Base-by-base conservation (phyloP, 30 jellyfish, hydroid and myxozoan genomes). In the Hydra vulgaris region DNA sequence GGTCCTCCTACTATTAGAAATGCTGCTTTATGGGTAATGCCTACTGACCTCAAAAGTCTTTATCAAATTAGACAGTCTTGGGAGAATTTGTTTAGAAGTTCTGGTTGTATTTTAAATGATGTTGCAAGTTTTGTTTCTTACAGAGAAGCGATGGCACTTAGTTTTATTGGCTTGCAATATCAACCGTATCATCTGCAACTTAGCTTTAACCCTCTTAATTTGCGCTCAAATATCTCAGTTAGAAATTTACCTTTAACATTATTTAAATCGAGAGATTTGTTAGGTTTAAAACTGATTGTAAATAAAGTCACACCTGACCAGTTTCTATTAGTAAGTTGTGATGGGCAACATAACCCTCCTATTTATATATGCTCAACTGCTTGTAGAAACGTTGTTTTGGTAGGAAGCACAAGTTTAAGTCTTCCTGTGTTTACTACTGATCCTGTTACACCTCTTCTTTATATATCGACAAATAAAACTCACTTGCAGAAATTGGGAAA, bases 381-480 rank as follows among this genome's bases (percentile, higher is more conserved):
- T 1, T 92, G 98, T 76, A 92, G 87, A 67, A 83, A 86, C 18
- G 87, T 92, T 27, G 95, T 87, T 5, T 83, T 82, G 70, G 80
- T 92, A 24, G 93, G 98, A 53, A 79, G 87, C 23, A 71, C 95
- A 17, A 85, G 85, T 0, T 73, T 92, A 19, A 79, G 76, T 5
- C 87, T 92, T 74, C 88, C 87, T 18, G 94, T 92, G 17, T 82
- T 76, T 73, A 26, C 93, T 16, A 92, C 98, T 7, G 94, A 75
- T 71, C 98, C 98, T 0, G 98, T 92, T 74, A 92, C 98, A 0
- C 98, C 98, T 18, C 88, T 92, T 23, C 83, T 92, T 53, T 92
- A 86, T 56, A 92, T 92, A 8, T 92, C 98, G 12, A 54, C 87
- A 18, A 92, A 92, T 74, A 80, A 83, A 24, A 85, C 90, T 3